Evolutionary conservation across 2,888 invertebrate species (phyloP).

Genomic region (Hecatera dysodea): DNA sequence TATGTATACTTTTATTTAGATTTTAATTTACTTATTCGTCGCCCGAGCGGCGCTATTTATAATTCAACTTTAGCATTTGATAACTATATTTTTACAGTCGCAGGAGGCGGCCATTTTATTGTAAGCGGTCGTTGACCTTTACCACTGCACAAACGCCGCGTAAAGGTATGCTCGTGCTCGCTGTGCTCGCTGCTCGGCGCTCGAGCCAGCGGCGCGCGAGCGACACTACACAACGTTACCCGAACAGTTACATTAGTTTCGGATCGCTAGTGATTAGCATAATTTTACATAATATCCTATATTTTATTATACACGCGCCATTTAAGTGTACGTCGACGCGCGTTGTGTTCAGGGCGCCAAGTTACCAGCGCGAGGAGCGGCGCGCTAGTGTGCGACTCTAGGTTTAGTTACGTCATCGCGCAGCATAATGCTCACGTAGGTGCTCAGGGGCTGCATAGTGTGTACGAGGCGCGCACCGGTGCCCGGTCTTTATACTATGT

Average conservation of each 20-base stretch:
- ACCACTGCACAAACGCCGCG: slow-evolving; percentile 59
- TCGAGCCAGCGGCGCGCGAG: slow-evolving; percentile 56
- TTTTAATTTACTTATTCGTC: slow-evolving; percentile 74
- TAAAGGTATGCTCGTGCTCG: slow-evolving; percentile 2
- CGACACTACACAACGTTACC: slow-evolving; percentile 83
- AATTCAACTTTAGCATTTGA: slow-evolving; percentile 84
- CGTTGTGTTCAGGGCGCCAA: slow-evolving; percentile 54
- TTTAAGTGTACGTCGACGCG: slow-evolving; percentile 70
- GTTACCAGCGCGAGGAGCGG: slow-evolving; percentile 53
- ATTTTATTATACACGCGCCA: slow-evolving; percentile 79
- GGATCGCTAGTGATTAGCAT: slow-evolving; percentile 86
- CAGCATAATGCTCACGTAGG: slow-evolving; percentile 80
- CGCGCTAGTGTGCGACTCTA: slow-evolving; percentile 69
- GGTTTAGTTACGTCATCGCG: slow-evolving; percentile 74
- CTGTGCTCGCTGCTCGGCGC: not conserved
- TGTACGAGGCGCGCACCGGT: slow-evolving; percentile 47
- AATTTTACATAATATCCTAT: slow-evolving; percentile 79
- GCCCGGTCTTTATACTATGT: slow-evolving; percentile 69
- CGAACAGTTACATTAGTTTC: slow-evolving; percentile 85
- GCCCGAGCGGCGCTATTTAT: slow-evolving; percentile 80
- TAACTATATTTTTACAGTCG: slow-evolving; percentile 71
- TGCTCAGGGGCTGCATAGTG: slow-evolving; percentile 76
- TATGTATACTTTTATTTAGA: slow-evolving; percentile 82
- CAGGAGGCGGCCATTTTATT: slow-evolving; percentile 75
- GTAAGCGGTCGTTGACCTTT: slow-evolving; percentile 72